These are phyloP conservation scores for Sesia apiformis DNA, from an alignment of 2,888 invertebrate species.

Conservation along the genomic window DNA sequence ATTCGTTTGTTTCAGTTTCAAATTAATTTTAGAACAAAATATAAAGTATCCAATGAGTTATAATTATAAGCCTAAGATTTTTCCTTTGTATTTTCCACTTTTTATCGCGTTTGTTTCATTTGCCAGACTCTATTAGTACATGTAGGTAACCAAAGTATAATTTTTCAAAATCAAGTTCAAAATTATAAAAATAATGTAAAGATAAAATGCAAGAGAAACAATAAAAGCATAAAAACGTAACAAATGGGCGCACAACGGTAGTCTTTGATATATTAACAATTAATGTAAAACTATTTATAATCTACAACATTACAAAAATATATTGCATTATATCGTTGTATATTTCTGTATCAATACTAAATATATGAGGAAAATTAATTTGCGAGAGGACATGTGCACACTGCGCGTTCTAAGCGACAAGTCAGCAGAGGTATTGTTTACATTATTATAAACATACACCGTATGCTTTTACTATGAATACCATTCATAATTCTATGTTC, in stretches of 20 bases:
- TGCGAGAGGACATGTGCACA: background rate
- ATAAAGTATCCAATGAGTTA: too few species aligned
- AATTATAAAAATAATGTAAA: too few species aligned
- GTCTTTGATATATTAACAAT: slow-evolving; percentile 56
- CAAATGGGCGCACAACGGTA: slow-evolving; percentile 21
- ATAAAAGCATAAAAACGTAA: slow-evolving; percentile 8
- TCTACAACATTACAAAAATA: slow-evolving; percentile 56
- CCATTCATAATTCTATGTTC: background rate
- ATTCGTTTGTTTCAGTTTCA: too few species aligned
- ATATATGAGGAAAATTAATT: slow-evolving; percentile 17
- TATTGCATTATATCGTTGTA: slow-evolving; percentile 65
- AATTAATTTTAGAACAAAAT: too few species aligned
- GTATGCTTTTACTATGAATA: background rate
- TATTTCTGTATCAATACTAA: slow-evolving; percentile 45
- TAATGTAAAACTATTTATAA: slow-evolving; percentile 23
- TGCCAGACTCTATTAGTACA: too few species aligned
- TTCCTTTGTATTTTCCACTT: too few species aligned
- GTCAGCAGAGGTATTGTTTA: background rate
- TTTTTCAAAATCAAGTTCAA: too few species aligned
- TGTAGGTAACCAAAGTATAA: too few species aligned
- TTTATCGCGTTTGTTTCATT: too few species aligned
- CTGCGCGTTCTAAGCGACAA: background rate
- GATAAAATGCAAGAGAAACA: background rate
- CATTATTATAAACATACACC: background rate
- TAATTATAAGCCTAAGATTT: too few species aligned